A percentile compares a stretch with the other conserved stretches of the same genome.
phyloP scores from a whole-genome alignment of 30 jellyfish, hydroid and myxozoan genomes.

The Aurelia sp. region DNA sequence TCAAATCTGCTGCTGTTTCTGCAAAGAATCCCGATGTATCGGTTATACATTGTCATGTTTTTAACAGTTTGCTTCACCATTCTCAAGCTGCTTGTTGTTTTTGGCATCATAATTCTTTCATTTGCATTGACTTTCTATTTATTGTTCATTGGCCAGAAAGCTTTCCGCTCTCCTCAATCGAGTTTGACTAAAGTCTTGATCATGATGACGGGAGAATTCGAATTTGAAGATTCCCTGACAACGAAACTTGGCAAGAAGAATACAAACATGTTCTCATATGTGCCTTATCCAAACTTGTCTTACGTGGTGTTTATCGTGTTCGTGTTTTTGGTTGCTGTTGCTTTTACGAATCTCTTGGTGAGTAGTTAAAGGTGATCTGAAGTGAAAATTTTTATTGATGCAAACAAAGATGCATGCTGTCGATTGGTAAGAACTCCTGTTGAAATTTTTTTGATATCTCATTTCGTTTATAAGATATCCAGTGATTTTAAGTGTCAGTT shows the following conservation, averaged over 20 bases:
- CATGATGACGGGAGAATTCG: conserved; percentile 90
- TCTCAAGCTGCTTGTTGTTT: conserved; percentile 58
- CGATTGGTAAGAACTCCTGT: no score
- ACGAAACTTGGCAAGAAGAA: conserved; percentile 41
- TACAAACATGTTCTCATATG: conserved; percentile 17
- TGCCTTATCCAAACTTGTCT: conserved; percentile 54
- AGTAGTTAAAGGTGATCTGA: background rate
- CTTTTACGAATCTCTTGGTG: conserved; percentile 68
- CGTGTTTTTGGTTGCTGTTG: conserved; percentile 52
- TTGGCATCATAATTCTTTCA: conserved; percentile 54
- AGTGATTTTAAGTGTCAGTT: no score
- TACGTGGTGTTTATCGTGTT: conserved; percentile 45
- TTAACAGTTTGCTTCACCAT: conserved; percentile 62
- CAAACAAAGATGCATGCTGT: no score
- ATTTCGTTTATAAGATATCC: no score
- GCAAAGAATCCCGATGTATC: conserved; percentile 67
- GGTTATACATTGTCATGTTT: conserved; percentile 85
- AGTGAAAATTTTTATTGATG: no score
- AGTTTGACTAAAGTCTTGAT: conserved; percentile 59
- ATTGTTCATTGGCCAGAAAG: conserved; percentile 59
- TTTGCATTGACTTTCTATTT: conserved; percentile 74
- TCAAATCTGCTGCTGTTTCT: conserved; percentile 67
- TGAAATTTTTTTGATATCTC: no score
- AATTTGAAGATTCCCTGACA: conserved; percentile 61
- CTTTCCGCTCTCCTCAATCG: conserved; percentile 26